Evolutionary conservation across 1,140 invertebrate genomes (phyloP).

Genomic region (Drosophila nikananu): DNA sequence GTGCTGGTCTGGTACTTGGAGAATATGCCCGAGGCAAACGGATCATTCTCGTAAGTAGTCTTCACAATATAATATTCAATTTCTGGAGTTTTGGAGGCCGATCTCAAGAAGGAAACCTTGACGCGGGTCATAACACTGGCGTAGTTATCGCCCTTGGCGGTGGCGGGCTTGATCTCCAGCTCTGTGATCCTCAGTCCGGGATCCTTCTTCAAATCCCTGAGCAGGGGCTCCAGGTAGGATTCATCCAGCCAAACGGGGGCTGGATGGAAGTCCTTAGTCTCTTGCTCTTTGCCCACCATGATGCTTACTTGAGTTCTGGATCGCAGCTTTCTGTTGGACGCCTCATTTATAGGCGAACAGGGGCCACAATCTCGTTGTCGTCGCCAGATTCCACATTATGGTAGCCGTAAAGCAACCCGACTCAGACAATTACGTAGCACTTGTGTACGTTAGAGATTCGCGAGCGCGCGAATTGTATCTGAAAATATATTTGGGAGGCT

Average conservation of each 20-base stretch:
- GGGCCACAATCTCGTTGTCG: constrained; percentile 7
- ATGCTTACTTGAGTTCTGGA: constrained; percentile 19
- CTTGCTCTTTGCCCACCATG: constrained; percentile 57
- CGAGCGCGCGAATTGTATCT: constrained; percentile 15
- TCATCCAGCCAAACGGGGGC: constrained; percentile 71
- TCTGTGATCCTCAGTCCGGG: constrained; percentile 42
- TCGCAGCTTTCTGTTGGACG: not conserved
- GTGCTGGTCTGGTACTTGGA: too few species aligned
- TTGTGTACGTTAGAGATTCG: not conserved
- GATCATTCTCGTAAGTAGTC: too few species aligned
- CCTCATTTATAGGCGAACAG: constrained; percentile 49
- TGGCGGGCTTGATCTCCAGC: constrained; percentile 73
- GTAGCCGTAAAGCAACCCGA: constrained; percentile 48
- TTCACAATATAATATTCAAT: too few species aligned
- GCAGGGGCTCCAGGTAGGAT: constrained; percentile 63
- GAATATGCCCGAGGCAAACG: too few species aligned
- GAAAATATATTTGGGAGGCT: constrained; percentile 7
- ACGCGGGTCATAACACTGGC: constrained; percentile 79
- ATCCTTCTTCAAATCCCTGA: constrained; percentile 61
- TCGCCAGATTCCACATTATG: constrained; percentile 20
- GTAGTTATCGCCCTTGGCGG: constrained; percentile 81
- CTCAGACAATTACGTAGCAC: constrained; percentile 30
- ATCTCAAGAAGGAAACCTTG: too few species aligned
- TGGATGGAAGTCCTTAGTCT: constrained; percentile 48
- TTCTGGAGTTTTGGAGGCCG: too few species aligned